Percentiles rank a stretch among this genome's conserved stretches.
These are phyloP conservation scores for Scyliorhinus canicula DNA, from an alignment of 2,797 vertebrate genomes.

Conservation along the genomic window DNA sequence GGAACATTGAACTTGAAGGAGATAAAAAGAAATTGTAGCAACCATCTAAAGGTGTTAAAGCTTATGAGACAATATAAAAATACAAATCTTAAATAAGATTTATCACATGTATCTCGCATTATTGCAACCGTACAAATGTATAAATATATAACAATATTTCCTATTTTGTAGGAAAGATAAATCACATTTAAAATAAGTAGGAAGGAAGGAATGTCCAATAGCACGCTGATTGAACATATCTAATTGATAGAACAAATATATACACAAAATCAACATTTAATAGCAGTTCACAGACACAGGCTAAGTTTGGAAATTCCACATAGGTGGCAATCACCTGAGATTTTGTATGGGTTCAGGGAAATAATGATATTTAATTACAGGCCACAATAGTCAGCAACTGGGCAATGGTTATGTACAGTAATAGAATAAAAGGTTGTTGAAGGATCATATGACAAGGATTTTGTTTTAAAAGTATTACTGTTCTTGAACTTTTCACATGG, in stretches of 20 bases:
- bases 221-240: neutral
- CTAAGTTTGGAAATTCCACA: constrained; percentile 60
- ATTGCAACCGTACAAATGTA: neutral
- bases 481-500: neutral
- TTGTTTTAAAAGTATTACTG: neutral
- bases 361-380: neutral
- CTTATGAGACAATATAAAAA: constrained; percentile 40
- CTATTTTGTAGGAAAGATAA: neutral
- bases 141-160: neutral
- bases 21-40: constrained; percentile 42
- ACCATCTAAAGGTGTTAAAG: constrained; percentile 43
- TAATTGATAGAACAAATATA: neutral
- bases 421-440: neutral
- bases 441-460: neutral
- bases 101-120: neutral
- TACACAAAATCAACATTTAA: constrained; percentile 40
- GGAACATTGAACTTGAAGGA: neutral
- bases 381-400: neutral
- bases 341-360: neutral
- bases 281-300: constrained; percentile 61
- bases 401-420: neutral
- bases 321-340: constrained; percentile 45
- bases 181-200: constrained; percentile 27
- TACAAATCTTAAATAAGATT: constrained; percentile 13
- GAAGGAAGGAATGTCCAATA: neutral